Percentiles rank a stretch among this genome's conserved stretches.
phyloP scores from a whole-genome alignment of 2,797 vertebrate species.

The Urocyon cinereoargenteus region DNA sequence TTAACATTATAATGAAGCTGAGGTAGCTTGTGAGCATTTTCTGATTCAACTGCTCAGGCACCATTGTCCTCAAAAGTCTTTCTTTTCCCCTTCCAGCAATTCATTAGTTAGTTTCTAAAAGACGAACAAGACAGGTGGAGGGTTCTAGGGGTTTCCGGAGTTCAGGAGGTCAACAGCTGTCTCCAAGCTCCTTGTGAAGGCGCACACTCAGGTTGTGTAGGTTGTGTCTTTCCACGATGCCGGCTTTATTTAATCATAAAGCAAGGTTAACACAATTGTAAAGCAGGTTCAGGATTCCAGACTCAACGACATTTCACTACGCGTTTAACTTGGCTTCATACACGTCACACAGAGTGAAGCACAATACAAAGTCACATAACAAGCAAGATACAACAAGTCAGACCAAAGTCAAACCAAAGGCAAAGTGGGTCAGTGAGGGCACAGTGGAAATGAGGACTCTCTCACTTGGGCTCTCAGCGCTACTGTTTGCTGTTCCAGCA shows the following conservation, averaged over 20 bases:
- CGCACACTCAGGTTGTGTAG: neutral
- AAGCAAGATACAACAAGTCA: neutral
- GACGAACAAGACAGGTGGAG: neutral
- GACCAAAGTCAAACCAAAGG: neutral
- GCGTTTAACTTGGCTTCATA: neutral
- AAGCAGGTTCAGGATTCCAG: neutral
- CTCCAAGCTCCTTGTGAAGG: neutral
- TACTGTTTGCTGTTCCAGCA: neutral
- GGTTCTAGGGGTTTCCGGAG: neutral
- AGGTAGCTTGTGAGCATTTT: neutral
- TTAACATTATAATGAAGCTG: neutral
- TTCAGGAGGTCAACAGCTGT: neutral
- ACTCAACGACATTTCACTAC: neutral
- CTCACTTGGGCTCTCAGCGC: neutral
- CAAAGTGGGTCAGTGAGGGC: neutral
- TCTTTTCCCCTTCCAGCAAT: neutral
- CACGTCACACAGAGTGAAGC: neutral
- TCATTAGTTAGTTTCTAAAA: neutral
- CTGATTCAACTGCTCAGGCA: neutral
- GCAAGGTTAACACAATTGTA: neutral
- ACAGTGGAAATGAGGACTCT: neutral
- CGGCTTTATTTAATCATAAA: neutral
- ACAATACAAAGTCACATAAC: neutral
- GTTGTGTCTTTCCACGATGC: neutral
- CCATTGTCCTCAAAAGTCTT: neutral